These are phyloP conservation scores for Mesaphorura yosii DNA, from an alignment of 1,140 invertebrate species.

Conservation along the genomic window DNA sequence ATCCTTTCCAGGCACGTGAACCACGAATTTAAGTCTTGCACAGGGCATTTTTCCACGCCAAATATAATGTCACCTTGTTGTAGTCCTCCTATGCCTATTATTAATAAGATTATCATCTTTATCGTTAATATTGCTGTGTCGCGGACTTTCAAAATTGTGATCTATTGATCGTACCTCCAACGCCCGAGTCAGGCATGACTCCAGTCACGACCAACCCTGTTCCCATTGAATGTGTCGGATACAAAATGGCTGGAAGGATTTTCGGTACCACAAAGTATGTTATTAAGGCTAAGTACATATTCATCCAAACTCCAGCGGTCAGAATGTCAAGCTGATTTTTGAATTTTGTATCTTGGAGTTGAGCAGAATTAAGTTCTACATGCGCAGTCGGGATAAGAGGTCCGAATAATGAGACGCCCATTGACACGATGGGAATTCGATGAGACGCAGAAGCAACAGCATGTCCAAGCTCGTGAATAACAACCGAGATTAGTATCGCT, in stretches of 20 bases:
- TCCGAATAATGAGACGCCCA: conserved; percentile 22
- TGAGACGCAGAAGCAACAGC: conserved; percentile 30
- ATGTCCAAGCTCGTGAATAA: conserved; percentile 28
- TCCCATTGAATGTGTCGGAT: conserved; percentile 26
- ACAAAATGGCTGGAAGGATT: conserved; percentile 24
- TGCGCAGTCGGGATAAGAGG: conserved; percentile 30
- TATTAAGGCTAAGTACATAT: conserved; percentile 27
- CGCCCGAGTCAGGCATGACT: conserved; percentile 23
- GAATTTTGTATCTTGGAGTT: conserved; percentile 23
- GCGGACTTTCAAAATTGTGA: neutral
- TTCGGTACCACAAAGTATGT: conserved; percentile 27
- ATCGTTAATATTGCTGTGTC: neutral
- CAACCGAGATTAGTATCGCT: conserved; percentile 30
- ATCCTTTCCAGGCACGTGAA: conserved; percentile 27
- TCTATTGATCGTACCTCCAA: conserved; percentile 25
- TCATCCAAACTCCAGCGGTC: conserved; percentile 27
- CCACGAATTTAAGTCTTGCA: conserved; percentile 25
- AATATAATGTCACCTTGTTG: conserved; percentile 27
- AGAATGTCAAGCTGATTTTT: conserved; percentile 29
- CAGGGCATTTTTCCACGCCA: conserved; percentile 27
- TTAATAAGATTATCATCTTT: too few relatives aligned
- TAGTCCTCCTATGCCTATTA: conserved; percentile 25
- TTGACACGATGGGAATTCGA: conserved; percentile 25
- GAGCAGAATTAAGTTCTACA: conserved; percentile 30
- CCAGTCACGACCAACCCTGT: conserved; percentile 27